Evolutionary conservation across 2,888 invertebrate species (phyloP).

Genomic region (Cephus pygmeus): DNA sequence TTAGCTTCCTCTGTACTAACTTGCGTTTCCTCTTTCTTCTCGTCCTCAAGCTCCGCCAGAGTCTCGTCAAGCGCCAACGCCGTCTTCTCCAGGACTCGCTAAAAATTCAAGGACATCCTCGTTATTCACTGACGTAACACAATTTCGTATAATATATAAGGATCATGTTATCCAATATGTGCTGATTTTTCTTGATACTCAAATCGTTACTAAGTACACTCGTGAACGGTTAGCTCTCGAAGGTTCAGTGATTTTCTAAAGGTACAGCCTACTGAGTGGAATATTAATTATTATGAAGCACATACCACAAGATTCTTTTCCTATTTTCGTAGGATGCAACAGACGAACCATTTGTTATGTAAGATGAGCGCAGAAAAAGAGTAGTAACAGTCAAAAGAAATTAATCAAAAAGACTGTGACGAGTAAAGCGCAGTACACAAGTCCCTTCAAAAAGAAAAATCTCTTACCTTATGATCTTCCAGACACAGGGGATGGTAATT

Average conservation of each 20-base stretch:
- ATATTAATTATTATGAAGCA: conserved; percentile 30
- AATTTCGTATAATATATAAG: neutral
- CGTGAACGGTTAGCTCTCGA: neutral
- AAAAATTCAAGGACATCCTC: conserved; percentile 11
- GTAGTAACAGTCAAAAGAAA: neutral
- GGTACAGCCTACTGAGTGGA: conserved; percentile 3
- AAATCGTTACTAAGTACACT: neutral
- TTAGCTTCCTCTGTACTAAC: conserved; percentile 51
- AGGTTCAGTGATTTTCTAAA: neutral
- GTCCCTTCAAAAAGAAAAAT: neutral
- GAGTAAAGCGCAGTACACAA: neutral
- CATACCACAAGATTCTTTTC: conserved; percentile 58
- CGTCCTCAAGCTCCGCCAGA: conserved; percentile 48
- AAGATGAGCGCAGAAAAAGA: neutral
- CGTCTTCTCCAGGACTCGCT: conserved; percentile 59
- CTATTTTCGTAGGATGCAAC: conserved; percentile 53
- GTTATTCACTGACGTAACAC: neutral
- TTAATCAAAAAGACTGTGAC: neutral
- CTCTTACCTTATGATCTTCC: conserved; percentile 83
- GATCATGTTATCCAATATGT: neutral
- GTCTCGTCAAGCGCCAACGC: conserved; percentile 47
- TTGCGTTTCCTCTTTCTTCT: conserved; percentile 43
- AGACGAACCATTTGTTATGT: conserved; percentile 31
- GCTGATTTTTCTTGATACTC: neutral
- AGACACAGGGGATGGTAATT: conserved; percentile 92